These are phyloP conservation scores for Gnathonemus longibarbis DNA, from an alignment of 2,113 vertebrate genomes.

Conservation along the genomic window DNA sequence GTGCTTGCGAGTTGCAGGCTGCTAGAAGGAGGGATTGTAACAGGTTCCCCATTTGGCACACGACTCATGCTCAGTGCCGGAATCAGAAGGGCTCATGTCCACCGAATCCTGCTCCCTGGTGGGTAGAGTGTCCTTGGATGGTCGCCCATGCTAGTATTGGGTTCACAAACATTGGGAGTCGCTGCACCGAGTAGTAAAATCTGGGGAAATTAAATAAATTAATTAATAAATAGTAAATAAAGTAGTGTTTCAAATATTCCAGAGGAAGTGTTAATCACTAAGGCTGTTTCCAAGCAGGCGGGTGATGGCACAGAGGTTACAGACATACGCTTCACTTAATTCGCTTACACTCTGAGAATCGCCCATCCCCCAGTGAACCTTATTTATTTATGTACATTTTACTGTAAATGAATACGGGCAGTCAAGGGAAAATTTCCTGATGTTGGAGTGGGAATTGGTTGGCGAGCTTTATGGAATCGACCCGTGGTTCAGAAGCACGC, in stretches of 20 bases:
- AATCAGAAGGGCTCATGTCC: not conserved
- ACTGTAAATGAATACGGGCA: not conserved
- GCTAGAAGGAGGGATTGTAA: not conserved
- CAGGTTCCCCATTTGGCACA: not conserved
- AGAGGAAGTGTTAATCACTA: not conserved
- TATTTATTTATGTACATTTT: not conserved
- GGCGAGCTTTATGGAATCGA: not conserved
- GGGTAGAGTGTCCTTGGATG: not conserved
- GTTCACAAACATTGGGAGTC: not conserved
- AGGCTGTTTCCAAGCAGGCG: not conserved
- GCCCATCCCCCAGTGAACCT: not conserved
- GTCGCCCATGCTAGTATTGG: not conserved
- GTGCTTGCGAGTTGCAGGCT: not conserved
- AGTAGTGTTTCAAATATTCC: not conserved
- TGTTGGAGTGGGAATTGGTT: not conserved
- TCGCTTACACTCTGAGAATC: not conserved
- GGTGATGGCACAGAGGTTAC: not conserved
- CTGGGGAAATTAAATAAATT: not conserved
- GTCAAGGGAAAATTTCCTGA: not conserved
- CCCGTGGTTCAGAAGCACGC: not conserved
- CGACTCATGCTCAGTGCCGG: not conserved
- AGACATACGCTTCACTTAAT: not conserved
- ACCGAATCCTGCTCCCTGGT: not conserved
- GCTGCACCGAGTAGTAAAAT: not conserved
- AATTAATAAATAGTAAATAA: not conserved